phyloP scores from a whole-genome alignment of 2,888 invertebrate species.

The Tetragnatha montana region DNA sequence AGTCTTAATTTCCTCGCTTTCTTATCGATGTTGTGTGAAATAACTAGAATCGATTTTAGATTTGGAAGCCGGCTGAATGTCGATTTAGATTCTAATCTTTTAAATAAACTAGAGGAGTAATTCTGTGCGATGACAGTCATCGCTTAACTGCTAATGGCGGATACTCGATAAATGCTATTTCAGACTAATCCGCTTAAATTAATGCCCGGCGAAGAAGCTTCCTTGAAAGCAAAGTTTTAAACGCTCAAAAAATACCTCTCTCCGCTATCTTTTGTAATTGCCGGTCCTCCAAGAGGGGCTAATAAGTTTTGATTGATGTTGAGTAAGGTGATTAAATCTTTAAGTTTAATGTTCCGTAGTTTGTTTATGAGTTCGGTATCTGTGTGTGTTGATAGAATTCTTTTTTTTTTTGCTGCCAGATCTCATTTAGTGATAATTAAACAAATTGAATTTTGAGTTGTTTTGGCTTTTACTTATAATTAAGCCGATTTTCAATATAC shows the following conservation, averaged over 20 bases:
- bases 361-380: background rate
- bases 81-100: slow-evolving; percentile 59
- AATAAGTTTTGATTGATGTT: slow-evolving; percentile 33
- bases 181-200: slow-evolving; percentile 53
- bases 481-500: no score
- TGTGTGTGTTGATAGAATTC: background rate
- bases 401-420: background rate
- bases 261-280: slow-evolving; percentile 8
- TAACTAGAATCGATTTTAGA: slow-evolving; percentile 49
- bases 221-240: background rate
- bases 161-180: slow-evolving; percentile 48
- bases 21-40: slow-evolving; percentile 22
- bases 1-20: slow-evolving; percentile 27
- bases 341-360: background rate
- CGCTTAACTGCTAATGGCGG: slow-evolving; percentile 57
- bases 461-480: no score
- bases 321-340: background rate
- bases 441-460: background rate
- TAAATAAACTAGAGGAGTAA: slow-evolving; percentile 51
- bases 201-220: slow-evolving; percentile 25
- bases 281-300: background rate
- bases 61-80: slow-evolving; percentile 25
- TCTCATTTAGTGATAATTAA: background rate
- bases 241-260: background rate
- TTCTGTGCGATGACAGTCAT: slow-evolving; percentile 54